phyloP scores from a whole-genome alignment of 2,888 invertebrate genomes.

The Sclerodermus sp. region DNA sequence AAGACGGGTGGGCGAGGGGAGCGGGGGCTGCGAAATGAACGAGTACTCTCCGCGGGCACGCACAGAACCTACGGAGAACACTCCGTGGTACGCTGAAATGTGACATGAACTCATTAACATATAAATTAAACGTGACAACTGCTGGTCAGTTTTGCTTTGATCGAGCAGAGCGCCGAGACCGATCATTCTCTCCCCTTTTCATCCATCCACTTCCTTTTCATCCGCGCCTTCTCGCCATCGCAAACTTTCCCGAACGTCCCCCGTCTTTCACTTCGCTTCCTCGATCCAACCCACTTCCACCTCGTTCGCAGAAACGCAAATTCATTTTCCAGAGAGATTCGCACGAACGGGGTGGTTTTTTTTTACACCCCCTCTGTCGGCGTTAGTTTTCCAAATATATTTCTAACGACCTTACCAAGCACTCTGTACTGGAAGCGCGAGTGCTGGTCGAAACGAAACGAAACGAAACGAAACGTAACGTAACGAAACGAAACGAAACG shows the following conservation, averaged over 20 bases:
- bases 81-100: conserved; percentile 28
- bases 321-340: no score
- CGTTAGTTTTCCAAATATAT: no score
- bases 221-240: conserved; percentile 9
- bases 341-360: no score
- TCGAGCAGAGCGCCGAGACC: conserved; percentile 20
- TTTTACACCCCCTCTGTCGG: no score
- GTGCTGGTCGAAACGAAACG: no score
- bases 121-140: conserved; percentile 47
- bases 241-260: conserved; percentile 9
- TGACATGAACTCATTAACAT: conserved; percentile 47
- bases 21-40: conserved; percentile 22
- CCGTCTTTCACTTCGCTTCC: no score
- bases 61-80: not conserved
- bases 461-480: no score
- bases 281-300: no score
- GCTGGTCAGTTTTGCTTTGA: conserved; percentile 34
- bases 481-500: no score
- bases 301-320: no score
- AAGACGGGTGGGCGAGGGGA: conserved; percentile 23
- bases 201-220: not conserved
- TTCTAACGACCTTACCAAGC: no score
- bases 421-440: no score
- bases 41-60: conserved; percentile 23
- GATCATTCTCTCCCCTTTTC: not conserved